Base-by-base conservation (phyloP, 1,140 invertebrate genomes). In the Trissolcus basalis region DNA sequence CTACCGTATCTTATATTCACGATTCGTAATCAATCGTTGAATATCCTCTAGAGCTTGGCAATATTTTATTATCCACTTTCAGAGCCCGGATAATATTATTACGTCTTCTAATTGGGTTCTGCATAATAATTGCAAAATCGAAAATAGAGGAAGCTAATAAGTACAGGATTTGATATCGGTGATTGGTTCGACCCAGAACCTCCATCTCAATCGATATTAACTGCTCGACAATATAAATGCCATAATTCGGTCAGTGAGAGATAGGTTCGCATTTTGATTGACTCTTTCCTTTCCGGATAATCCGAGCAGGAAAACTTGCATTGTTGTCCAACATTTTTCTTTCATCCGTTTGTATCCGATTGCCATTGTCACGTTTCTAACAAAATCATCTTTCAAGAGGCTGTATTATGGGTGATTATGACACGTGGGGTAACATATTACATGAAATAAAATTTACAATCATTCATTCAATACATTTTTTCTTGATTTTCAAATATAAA, bases 111-210 rank as follows among this genome's bases (percentile, higher is more conserved):
- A 69, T 68, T 54, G 53, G 43, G 2, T 27, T 63, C 14, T 69
- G 64, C 27, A 69, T 75, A 63, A 74, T 74, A 50, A 61, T 61
- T 51, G 64, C 50, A 33, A 64, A 73, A 64, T 73, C 16, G 55
- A 63, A 65, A 77, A 77, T 55, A 77, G 58, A 72, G 51, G 69
- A 67, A 75, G 49, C 64, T 72, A 64, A 73, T 72, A 69, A 64
- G 69, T 64, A 41, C 19, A 44, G 53, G 33, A 77, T 73, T 77
- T 60, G 35, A 32, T 59, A 63, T 68, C 32, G 50, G 47, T 51
- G 61, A 77, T 77, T 72, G 74, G 58, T 61, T 77, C 63, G 53
- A 68, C 51, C 68, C 19, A 64, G 74, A 50, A 71, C 71, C 19
- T 27, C 59, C 58, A 65, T 60, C 14, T 15, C 47, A 48, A 73